phyloP scores from a whole-genome alignment of 2,113 vertebrate genomes.

The Sinocyclocheilus anophthalmus region DNA sequence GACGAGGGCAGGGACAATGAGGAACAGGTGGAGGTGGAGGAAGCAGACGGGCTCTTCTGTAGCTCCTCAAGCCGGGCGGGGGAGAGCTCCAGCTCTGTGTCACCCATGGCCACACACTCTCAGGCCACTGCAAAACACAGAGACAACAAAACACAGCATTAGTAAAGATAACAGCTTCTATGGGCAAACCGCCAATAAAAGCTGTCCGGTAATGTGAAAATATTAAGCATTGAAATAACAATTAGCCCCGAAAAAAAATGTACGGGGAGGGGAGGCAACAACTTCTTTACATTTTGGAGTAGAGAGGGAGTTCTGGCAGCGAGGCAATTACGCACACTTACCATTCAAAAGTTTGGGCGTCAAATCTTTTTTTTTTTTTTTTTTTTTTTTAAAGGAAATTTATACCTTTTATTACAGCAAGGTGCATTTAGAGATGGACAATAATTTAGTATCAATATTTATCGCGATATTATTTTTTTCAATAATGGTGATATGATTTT shows the following conservation, averaged over 20 bases:
- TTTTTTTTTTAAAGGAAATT: not conserved
- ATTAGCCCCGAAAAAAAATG: not conserved
- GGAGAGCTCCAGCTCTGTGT: slow-evolving; percentile 72
- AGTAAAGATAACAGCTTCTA: not conserved
- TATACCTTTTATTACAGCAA: not conserved
- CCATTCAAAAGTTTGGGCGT: not conserved
- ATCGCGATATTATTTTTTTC: too few relatives aligned
- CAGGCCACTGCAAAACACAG: slow-evolving; percentile 56
- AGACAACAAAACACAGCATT: not conserved
- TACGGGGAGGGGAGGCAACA: too few relatives aligned
- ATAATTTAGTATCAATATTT: too few relatives aligned
- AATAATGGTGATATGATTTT: too few relatives aligned
- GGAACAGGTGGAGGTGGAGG: slow-evolving; percentile 63
- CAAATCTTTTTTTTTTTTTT: not conserved
- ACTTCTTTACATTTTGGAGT: too few relatives aligned
- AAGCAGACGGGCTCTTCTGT: slow-evolving; percentile 61
- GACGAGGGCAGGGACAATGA: slow-evolving; percentile 69
- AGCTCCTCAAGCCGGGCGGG: slow-evolving; percentile 54
- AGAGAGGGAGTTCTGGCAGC: too few relatives aligned
- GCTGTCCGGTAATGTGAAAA: not conserved
- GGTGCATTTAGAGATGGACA: not conserved
- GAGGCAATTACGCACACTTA: too few relatives aligned
- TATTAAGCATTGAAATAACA: not conserved
- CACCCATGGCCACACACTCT: slow-evolving; percentile 74
- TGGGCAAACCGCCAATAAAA: too few relatives aligned